Evolutionary conservation across 2,113 vertebrate species (phyloP).

Genomic region (Ammospiza caudacuta): DNA sequence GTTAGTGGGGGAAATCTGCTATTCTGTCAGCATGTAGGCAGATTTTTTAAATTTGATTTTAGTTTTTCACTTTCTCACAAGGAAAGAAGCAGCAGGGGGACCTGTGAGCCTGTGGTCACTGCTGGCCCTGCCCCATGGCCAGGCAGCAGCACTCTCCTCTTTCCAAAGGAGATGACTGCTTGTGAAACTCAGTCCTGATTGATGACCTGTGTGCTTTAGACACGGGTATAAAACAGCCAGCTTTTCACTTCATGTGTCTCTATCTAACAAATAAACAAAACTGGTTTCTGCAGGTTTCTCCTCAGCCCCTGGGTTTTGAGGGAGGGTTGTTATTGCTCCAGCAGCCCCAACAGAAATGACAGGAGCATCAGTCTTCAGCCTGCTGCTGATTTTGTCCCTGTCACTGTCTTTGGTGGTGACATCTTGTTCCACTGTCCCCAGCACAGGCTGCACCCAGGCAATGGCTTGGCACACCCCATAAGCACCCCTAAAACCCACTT

Average conservation of each 20-base stretch:
- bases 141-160: background rate
- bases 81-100: background rate
- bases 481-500: background rate
- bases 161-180: background rate
- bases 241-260: conserved; percentile 1
- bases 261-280: background rate
- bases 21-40: background rate
- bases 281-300: background rate
- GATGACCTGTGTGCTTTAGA: background rate
- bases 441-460: background rate
- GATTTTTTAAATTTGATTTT: accelerated
- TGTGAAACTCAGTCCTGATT: background rate
- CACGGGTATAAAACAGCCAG: accelerated
- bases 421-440: no score
- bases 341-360: background rate
- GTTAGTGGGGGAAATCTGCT: background rate
- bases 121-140: no score
- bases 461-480: accelerated
- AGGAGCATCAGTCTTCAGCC: background rate
- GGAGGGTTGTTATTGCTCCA: background rate
- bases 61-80: background rate
- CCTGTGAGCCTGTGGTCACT: background rate
- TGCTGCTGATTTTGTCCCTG: background rate
- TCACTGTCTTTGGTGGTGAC: accelerated
- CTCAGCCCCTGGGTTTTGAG: background rate